phyloP scores from a whole-genome alignment of 1,140 invertebrate genomes.

The Notospermus geniculatus region DNA sequence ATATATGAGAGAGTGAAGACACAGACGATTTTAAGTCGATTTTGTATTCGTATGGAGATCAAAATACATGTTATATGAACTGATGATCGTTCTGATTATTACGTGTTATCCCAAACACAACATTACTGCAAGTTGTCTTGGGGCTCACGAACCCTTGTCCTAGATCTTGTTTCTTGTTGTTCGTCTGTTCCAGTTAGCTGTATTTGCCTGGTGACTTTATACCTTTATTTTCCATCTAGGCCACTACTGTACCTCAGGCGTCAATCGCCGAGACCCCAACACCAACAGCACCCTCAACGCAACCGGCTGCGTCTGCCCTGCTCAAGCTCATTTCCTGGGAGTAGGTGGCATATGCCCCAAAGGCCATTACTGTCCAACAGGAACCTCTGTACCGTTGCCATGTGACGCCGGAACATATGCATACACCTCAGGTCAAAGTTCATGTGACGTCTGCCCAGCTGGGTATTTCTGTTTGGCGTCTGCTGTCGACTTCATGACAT shows the following conservation, averaged over 20 bases:
- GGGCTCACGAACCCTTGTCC: no score
- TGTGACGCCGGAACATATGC: constrained; percentile 44
- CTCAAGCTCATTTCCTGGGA: constrained; percentile 33
- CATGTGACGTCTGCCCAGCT: constrained; percentile 36
- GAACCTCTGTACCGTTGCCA: constrained; percentile 27
- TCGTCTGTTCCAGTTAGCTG: no score
- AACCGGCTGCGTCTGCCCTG: constrained; percentile 37
- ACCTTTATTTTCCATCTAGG: constrained; percentile 30
- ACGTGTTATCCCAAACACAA: no score
- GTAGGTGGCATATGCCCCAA: constrained; percentile 46
- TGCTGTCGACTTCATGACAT: constrained; percentile 29
- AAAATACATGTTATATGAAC: no score
- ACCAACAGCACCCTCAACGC: constrained; percentile 28
- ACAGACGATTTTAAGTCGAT: no score
- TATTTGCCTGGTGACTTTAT: no score
- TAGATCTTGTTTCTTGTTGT: no score
- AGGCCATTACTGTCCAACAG: constrained; percentile 46
- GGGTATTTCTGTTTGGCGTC: constrained; percentile 43
- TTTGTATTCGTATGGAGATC: no score
- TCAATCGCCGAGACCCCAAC: constrained; percentile 40
- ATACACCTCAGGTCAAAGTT: constrained; percentile 33
- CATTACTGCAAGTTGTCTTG: no score
- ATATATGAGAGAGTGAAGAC: no score
- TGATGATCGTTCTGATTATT: no score
- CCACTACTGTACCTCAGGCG: constrained; percentile 46